Evolutionary conservation across 2,797 vertebrate genomes (phyloP).

Genomic region (Melanogrammus aeglefinus): DNA sequence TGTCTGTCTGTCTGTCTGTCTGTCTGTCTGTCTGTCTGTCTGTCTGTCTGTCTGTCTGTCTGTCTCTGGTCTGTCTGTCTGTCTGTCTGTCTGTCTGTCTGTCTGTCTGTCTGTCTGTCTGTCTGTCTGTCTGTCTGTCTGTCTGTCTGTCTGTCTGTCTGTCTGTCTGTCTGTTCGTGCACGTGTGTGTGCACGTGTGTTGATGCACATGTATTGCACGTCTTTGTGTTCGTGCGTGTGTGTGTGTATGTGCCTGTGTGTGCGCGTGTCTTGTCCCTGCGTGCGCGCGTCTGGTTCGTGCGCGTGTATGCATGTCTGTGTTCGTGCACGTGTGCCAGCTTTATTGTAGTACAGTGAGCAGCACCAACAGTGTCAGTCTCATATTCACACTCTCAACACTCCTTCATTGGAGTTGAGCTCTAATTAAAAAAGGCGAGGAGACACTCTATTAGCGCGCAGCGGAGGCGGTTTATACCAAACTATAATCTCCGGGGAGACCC

Average conservation of each 20-base stretch:
- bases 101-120: neutral
- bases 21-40: neutral
- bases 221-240: no score
- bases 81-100: neutral
- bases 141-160: neutral
- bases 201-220: no score
- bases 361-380: neutral
- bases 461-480: neutral
- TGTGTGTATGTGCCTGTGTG: no score
- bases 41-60: no score
- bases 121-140: neutral
- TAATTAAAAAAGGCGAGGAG: conserved; percentile 1
- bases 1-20: neutral
- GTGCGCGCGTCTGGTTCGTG: neutral
- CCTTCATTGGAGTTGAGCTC: neutral
- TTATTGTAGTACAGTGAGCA: neutral
- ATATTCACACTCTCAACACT: neutral
- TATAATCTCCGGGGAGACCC: neutral
- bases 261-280: neutral
- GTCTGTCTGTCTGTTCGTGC: no score
- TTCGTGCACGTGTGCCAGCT: neutral
- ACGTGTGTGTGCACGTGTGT: no score
- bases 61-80: neutral
- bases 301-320: neutral
- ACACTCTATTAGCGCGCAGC: neutral